Evolutionary conservation across 64 coral and sea anemone genomes (phyloP).

Genomic region (Stichodactyla helianthus): DNA sequence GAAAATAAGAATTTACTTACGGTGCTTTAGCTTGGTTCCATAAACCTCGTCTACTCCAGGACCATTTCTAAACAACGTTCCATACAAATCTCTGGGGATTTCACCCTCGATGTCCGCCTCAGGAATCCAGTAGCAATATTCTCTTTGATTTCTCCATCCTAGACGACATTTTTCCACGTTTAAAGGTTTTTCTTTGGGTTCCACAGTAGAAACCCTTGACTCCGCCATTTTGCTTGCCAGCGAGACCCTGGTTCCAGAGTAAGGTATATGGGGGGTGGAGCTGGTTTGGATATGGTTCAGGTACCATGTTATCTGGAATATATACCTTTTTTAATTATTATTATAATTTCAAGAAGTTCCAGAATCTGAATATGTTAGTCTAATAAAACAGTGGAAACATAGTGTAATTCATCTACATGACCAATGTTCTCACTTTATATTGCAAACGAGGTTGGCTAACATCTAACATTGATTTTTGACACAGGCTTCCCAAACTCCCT

Average conservation of each 20-base stretch:
- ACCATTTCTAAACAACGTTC: conserved; percentile 84
- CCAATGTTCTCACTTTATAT: too few relatives aligned
- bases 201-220: conserved; percentile 10
- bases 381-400: too few relatives aligned
- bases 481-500: neutral
- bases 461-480: neutral
- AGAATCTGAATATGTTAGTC: too few relatives aligned
- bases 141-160: conserved; percentile 84
- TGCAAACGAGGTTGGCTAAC: too few relatives aligned
- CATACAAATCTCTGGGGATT: conserved; percentile 71
- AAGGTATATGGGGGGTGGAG: too few relatives aligned
- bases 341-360: too few relatives aligned
- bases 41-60: conserved; percentile 75
- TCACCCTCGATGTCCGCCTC: conserved; percentile 67
- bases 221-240: conserved; percentile 1
- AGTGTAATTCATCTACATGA: too few relatives aligned
- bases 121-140: conserved; percentile 70
- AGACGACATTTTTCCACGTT: conserved; percentile 44
- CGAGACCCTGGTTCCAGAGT: too few relatives aligned
- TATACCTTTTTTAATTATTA: too few relatives aligned
- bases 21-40: conserved; percentile 64
- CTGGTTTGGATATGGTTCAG: too few relatives aligned
- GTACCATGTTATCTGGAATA: too few relatives aligned
- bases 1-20: conserved; percentile 37
- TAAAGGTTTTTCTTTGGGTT: conserved; percentile 22